These are phyloP conservation scores for Glareola pratincola DNA, from an alignment of 2,113 vertebrate species.

Conservation along the genomic window DNA sequence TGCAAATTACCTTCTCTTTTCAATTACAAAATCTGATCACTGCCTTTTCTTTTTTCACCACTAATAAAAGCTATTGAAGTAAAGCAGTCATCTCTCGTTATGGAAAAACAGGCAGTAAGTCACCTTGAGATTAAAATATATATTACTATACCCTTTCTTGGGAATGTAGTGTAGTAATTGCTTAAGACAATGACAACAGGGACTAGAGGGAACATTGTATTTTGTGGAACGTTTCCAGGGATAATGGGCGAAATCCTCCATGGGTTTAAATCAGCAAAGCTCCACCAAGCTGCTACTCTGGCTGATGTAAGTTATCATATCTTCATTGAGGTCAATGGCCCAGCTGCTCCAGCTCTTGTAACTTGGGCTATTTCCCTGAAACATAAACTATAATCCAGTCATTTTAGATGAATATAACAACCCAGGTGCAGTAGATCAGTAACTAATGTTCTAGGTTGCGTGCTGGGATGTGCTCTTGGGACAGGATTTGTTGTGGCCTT, in stretches of 20 bases:
- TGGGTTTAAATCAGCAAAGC: not conserved
- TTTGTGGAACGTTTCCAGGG: not conserved
- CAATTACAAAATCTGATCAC: slow-evolving; percentile 26
- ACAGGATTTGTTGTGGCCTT: not conserved
- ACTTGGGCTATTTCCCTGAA: not conserved
- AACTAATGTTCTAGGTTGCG: not conserved
- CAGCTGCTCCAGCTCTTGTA: not conserved
- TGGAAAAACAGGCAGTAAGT: slow-evolving; percentile 18
- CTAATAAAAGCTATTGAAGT: slow-evolving; percentile 41
- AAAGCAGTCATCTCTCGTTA: not conserved
- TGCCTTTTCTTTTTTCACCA: not conserved
- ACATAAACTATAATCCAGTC: not conserved
- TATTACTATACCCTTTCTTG: not conserved
- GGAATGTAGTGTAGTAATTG: not conserved
- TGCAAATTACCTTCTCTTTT: slow-evolving; percentile 32
- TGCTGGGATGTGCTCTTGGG: not conserved
- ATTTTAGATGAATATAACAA: not conserved
- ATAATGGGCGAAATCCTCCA: not conserved
- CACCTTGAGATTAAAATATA: slow-evolving; percentile 57
- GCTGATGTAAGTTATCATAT: not conserved
- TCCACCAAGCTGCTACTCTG: not conserved
- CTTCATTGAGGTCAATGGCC: not conserved
- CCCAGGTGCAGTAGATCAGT: not conserved
- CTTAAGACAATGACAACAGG: not conserved
- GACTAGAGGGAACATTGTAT: not conserved